Conservation (phyloP, 2,888 invertebrate species). For the Macrosiphum euphorbiae region DNA sequence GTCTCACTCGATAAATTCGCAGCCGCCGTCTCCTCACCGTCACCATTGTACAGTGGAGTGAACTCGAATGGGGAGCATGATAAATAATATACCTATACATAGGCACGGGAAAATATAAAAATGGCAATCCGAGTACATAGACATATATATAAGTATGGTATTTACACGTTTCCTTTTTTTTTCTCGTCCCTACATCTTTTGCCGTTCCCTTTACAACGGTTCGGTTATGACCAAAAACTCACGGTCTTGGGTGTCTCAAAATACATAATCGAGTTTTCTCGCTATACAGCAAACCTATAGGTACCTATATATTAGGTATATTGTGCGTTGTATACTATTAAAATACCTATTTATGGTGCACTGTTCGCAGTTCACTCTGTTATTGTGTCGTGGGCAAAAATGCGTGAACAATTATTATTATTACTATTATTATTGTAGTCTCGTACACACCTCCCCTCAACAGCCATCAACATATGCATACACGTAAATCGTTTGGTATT, state of each 20-base stretch:
- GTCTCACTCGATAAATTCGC: slow-evolving; percentile 60
- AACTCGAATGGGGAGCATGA: not conserved
- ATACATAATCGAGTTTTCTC: not conserved
- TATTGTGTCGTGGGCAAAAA: not conserved
- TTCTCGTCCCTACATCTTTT: not conserved
- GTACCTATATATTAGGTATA: not conserved
- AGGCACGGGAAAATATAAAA: not conserved
- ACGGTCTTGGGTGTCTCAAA: not conserved
- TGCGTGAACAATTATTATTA: not conserved
- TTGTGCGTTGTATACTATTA: not conserved
- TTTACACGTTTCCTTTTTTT: not conserved
- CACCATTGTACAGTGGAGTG: not conserved
- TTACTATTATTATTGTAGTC: not conserved
- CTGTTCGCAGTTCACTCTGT: not conserved
- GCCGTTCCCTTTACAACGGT: not conserved
- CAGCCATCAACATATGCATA: not conserved
- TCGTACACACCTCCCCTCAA: not conserved
- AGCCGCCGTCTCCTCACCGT: not conserved
- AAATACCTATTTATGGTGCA: not conserved
- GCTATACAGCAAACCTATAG: not conserved
- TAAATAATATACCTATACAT: not conserved
- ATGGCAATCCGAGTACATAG: not conserved
- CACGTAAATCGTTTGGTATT: not conserved
- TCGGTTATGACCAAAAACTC: not conserved
- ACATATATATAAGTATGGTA: not conserved